Base-by-base conservation (phyloP, 30 jellyfish, hydroid and myxozoan genomes). In the Pelagia noctiluca region DNA sequence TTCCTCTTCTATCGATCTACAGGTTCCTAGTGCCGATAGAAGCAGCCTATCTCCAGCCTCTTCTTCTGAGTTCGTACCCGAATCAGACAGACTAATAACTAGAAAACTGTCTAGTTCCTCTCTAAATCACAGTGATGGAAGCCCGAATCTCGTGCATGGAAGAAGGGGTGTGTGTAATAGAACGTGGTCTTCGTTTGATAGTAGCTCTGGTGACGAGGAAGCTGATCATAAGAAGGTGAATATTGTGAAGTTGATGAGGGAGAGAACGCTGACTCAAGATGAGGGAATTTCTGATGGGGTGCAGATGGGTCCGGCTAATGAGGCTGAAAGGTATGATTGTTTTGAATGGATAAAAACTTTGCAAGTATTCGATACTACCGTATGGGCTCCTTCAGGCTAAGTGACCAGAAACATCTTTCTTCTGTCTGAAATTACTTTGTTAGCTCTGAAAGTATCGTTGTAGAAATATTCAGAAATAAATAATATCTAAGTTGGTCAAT, bases 111-210 rank as follows among this genome's bases (percentile, higher is more conserved):
- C 91, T 16, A 34, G 33, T n/a, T 68, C 35, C 2, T 12, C 72
- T 2, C 33, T 74, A 48, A 35, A 32, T 33, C 29, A 37, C 26
- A 35, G 78, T 13, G 60, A 28, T n/a, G 34, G 11, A 13, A 63
- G 46, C 18, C 36, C 26, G n/a, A 70, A 79, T 2, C 50, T 4
- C 3, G 11, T 37, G 33, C 26, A 28, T 21, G 18, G 31, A 24
- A 25, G 37, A 16, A 82, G 80, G 32, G 24, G 26, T 48, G 19
- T 22, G 18, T 30, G 37, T 1, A 70, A 76, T 50, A 52, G 52
- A 1, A 57, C 86, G 18, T 89, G 97, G 97, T 89, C 97, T 23
- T 89, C 97, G 21, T 80, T 71, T 64, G 42, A 60, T 46, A 60
- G 84, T 33, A 89, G 90, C 65, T 26, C 87, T 1, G 73, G 78